Conservation (phyloP, 2,888 invertebrate genomes). For the Drosophila austrosaltans region DNA sequence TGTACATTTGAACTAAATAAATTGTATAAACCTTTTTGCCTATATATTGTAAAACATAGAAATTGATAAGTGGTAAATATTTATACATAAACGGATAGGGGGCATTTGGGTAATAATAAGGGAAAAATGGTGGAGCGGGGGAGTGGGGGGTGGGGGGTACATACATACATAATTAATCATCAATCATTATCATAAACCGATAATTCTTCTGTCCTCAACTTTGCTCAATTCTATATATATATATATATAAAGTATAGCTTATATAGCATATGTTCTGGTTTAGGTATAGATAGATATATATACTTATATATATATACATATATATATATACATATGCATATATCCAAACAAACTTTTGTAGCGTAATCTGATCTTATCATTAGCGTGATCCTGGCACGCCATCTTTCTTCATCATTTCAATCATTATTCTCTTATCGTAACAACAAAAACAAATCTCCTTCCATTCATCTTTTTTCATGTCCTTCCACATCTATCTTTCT, state of each 20-base stretch:
- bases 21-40: conserved; percentile 74
- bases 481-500: neutral
- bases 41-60: conserved; percentile 60
- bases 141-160: neutral
- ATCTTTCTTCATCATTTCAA: neutral
- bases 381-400: conserved; percentile 7
- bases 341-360: conserved; percentile 59
- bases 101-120: neutral
- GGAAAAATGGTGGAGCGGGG: conserved; percentile 1
- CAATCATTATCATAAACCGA: conserved; percentile 13
- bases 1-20: conserved; percentile 79
- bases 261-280: conserved; percentile 39
- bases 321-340: conserved; percentile 40
- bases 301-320: conserved; percentile 35
- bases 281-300: conserved; percentile 39
- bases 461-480: neutral
- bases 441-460: conserved; percentile 20
- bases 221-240: conserved; percentile 27
- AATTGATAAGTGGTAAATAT: conserved; percentile 67
- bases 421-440: neutral
- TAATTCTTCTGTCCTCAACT: neutral
- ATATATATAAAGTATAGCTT: conserved; percentile 41
- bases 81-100: conserved; percentile 61
- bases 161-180: neutral
- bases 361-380: conserved; percentile 20